These are phyloP conservation scores for Scytalopus superciliaris DNA, from an alignment of 2,113 vertebrate species.

Conservation along the genomic window DNA sequence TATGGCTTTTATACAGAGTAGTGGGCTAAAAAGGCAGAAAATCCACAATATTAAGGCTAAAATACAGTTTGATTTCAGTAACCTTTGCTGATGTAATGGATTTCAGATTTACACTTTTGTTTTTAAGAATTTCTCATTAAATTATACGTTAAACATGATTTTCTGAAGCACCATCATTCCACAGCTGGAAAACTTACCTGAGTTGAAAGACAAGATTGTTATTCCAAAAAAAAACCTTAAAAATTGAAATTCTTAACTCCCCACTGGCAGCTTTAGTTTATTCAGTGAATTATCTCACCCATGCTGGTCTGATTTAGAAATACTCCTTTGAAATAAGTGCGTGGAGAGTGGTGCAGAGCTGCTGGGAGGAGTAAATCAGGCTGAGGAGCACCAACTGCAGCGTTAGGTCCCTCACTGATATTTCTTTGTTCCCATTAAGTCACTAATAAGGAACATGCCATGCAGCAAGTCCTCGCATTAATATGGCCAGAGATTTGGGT, in stretches of 20 bases:
- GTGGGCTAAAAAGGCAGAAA: background rate
- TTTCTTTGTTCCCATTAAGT: constrained; percentile 1
- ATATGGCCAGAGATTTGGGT: background rate
- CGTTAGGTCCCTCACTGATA: background rate
- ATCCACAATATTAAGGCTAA: background rate
- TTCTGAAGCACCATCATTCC: background rate
- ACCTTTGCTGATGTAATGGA: background rate
- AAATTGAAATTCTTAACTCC: background rate
- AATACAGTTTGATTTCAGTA: background rate
- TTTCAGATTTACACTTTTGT: background rate
- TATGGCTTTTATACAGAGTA: background rate
- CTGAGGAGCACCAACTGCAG: background rate
- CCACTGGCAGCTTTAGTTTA: background rate
- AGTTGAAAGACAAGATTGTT: background rate
- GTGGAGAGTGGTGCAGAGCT: background rate
- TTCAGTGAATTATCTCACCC: constrained; percentile 24
- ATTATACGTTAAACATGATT: background rate
- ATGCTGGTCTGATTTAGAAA: constrained; percentile 13
- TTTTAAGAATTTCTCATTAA: background rate
- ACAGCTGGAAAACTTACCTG: background rate
- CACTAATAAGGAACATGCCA: background rate
- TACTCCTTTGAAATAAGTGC: background rate
- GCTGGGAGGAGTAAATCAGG: background rate
- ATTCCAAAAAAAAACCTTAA: background rate
- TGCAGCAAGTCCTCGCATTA: background rate